A percentile compares a stretch with the other conserved stretches of the same genome.
Conservation (phyloP, 1,140 invertebrate species). For the Monochamus saltuarius region DNA sequence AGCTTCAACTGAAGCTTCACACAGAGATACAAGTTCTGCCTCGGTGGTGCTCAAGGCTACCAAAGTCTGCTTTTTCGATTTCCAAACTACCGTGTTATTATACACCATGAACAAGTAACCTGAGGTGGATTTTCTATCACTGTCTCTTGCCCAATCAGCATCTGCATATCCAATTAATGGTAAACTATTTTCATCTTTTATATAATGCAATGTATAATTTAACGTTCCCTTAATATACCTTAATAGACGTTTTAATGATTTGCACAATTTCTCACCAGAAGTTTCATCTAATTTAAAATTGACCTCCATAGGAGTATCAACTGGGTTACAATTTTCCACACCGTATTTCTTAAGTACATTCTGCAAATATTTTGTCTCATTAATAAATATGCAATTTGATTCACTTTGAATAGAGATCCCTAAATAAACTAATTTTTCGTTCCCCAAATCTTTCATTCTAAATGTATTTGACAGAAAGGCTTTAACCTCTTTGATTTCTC, state of each 20-base stretch:
- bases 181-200: conserved; percentile 27
- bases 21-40: conserved; percentile 53
- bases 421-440: conserved; percentile 25
- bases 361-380: too few species aligned
- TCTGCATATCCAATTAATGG: conserved; percentile 39
- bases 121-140: conserved; percentile 40
- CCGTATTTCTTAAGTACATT: too few species aligned
- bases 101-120: conserved; percentile 43
- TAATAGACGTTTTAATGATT: conserved; percentile 37
- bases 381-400: background rate
- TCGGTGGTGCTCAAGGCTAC: conserved; percentile 52
- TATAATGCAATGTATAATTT: conserved; percentile 25
- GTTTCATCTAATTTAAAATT: too few species aligned
- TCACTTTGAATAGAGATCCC: conserved; percentile 15
- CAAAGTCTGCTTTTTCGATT: conserved; percentile 47
- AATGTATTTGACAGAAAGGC: conserved; percentile 26
- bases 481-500: conserved; percentile 21
- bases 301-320: too few species aligned
- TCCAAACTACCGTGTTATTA: conserved; percentile 47
- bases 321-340: too few species aligned
- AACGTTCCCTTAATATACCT: conserved; percentile 44
- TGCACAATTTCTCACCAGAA: conserved; percentile 28
- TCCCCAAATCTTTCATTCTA: conserved; percentile 35
- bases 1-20: conserved; percentile 45
- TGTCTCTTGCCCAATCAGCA: conserved; percentile 42